phyloP scores from a whole-genome alignment of 2,113 vertebrate species.

The Festucalex cinctus region DNA sequence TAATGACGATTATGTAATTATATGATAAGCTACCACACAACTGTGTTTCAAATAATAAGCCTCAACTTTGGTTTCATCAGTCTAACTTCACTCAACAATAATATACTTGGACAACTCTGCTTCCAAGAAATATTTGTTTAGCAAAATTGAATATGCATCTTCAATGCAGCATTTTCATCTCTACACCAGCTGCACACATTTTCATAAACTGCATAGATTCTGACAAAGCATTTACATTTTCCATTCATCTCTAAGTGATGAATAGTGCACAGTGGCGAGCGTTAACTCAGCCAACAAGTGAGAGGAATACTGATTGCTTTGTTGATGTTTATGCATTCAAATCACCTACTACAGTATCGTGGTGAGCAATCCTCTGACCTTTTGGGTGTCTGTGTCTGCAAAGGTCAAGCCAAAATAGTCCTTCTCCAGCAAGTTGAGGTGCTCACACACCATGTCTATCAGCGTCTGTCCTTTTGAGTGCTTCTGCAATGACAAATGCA shows the following conservation, averaged over 20 bases:
- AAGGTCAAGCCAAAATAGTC: conserved; percentile 95
- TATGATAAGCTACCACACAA: conserved; percentile 29
- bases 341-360: not conserved
- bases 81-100: not conserved
- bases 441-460: conserved; percentile 89
- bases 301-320: conserved; percentile 39
- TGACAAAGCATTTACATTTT: conserved; percentile 8
- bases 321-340: conserved; percentile 16
- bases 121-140: conserved; percentile 20
- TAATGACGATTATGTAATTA: conserved; percentile 34
- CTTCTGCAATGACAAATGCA: conserved; percentile 76
- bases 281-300: not conserved
- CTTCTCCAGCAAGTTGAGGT: conserved; percentile 96
- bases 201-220: not conserved
- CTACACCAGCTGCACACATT: conserved; percentile 9
- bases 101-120: conserved; percentile 13
- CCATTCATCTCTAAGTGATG: conserved; percentile 40
- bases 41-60: not conserved
- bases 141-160: conserved; percentile 11
- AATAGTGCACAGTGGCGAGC: conserved; percentile 20
- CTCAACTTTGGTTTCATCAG: not conserved
- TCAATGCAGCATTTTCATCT: conserved; percentile 19
- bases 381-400: conserved; percentile 91
- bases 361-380: conserved; percentile 76
- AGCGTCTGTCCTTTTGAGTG: conserved; percentile 88